Percentiles rank a stretch among this genome's conserved stretches.
Evolutionary conservation across 1,140 invertebrate species (phyloP).

Genomic region (Paraescarpia echinospica): DNA sequence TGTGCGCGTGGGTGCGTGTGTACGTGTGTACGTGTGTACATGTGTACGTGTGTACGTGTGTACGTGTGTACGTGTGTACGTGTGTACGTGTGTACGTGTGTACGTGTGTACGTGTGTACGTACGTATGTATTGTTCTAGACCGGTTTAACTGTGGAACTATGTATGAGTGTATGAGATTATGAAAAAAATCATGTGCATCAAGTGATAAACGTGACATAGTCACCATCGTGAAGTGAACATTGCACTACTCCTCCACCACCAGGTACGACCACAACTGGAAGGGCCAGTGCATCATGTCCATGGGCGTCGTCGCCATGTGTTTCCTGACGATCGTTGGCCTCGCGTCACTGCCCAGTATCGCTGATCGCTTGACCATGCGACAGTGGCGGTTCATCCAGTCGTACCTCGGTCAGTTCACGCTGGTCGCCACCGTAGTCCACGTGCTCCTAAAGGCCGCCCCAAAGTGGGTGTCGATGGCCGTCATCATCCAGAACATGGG

Average conservation of each 20-base stretch:
- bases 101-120: no score
- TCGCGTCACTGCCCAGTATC: slow-evolving; percentile 48
- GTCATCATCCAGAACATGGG: slow-evolving; percentile 38
- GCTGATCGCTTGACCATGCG: slow-evolving; percentile 46
- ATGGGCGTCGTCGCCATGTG: slow-evolving; percentile 45
- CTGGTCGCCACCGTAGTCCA: slow-evolving; percentile 43
- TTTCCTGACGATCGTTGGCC: slow-evolving; percentile 41
- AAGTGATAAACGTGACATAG: no score
- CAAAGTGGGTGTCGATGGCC: slow-evolving; percentile 35
- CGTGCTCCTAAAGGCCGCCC: slow-evolving; percentile 43
- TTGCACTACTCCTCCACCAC: slow-evolving; percentile 27
- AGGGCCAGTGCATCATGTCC: slow-evolving; percentile 43
- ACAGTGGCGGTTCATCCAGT: slow-evolving; percentile 51
- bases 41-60: no score
- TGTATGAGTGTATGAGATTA: no score
- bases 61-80: no score
- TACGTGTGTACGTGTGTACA: no score
- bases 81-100: no score
- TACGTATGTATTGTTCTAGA: no score
- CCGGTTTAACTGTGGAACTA: no score
- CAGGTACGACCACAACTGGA: slow-evolving; percentile 43
- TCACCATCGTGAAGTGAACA: not conserved
- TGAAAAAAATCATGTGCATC: no score
- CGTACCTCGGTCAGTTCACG: slow-evolving; percentile 42
- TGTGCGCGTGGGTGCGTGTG: no score